Conservation (phyloP, 1,140 invertebrate species). For the Phymastichus coffea region DNA sequence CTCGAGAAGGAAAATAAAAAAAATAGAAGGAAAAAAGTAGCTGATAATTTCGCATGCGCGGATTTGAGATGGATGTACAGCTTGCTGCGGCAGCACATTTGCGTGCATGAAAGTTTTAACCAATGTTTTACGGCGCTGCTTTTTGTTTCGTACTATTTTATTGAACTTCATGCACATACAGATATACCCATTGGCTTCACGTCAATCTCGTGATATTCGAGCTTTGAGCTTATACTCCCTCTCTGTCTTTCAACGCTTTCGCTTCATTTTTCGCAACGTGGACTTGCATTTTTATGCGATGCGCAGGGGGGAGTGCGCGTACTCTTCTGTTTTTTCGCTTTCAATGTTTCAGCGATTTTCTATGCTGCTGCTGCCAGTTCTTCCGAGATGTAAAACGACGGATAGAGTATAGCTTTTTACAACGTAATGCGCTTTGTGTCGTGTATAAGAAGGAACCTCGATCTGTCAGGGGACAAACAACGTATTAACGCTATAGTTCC, state of each 20-base stretch:
- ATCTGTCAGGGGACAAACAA: too few species aligned
- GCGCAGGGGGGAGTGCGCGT: not conserved
- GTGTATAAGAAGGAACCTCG: too few species aligned
- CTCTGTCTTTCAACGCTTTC: constrained; percentile 11
- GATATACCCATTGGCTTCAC: constrained; percentile 41
- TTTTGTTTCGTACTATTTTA: constrained; percentile 55
- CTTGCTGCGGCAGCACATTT: too few species aligned
- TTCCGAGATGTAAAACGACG: too few species aligned
- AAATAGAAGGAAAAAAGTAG: too few species aligned
- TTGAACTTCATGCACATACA: constrained; percentile 41
- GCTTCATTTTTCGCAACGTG: not conserved
- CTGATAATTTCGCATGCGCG: too few species aligned
- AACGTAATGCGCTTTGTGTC: too few species aligned
- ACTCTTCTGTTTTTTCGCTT: constrained; percentile 22
- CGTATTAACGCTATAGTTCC: too few species aligned
- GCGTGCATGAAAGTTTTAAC: constrained; percentile 53
- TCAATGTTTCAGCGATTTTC: constrained; percentile 34
- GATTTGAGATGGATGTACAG: too few species aligned
- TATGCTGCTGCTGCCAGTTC: not conserved
- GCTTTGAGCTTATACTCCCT: constrained; percentile 12
- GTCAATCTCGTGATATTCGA: constrained; percentile 46
- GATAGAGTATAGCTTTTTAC: too few species aligned
- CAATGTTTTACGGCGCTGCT: constrained; percentile 54
- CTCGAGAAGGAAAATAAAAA: too few species aligned
- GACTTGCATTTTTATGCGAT: constrained; percentile 20